Evolutionary conservation across 2,888 invertebrate genomes (phyloP), one percentile per base, ranked within the genome.

Genomic region (Agrotis puta): DNA sequence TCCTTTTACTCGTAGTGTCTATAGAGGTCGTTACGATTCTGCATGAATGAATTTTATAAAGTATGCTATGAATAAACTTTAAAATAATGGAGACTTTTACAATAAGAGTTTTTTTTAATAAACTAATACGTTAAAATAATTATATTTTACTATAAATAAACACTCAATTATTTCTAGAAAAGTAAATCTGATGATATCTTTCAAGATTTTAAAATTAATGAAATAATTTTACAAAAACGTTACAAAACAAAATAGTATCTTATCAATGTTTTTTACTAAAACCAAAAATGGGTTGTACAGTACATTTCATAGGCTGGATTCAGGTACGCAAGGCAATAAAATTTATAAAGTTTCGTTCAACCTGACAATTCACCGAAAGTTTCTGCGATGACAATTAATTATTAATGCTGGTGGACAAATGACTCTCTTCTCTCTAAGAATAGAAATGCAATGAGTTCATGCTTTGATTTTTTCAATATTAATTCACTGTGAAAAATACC

Each of bases 1-100:
- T 20, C 9, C 27, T 61, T 69, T 77, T 73, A 47, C 67, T 54
- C 43, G 45, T 80, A 77, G 82, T 81, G 84, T 67, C 82, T 62
- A 79, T 65, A 89, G 87, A 88, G 84, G 84, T 85, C 86, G 86
- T 85, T 81, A 79, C 69, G 61, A 56, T 70, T 48, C 64, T 45
- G 47, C 43, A 76, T 86, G 85, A 87, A 87, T 87, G 83, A 85
- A 89, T 97, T 70, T 96, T 97, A 82, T 79, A 47, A 84, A 79
- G 84, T 48, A 64, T 39, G 84, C 14, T 84, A 71, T 1, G 22
- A 4, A 47, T 24, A 64, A 64, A 56, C 11, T 5, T 0, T 2
- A n/a, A 73, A 47, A 50, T 2, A n/a, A 2, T 4, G 6, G 43
- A 14, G 3, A 2, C 20, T 27, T 14, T 33, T 50, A 50, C 0